Base-by-base conservation (phyloP, 2,888 invertebrate species). In the Pristionchus fissidentatus region DNA sequence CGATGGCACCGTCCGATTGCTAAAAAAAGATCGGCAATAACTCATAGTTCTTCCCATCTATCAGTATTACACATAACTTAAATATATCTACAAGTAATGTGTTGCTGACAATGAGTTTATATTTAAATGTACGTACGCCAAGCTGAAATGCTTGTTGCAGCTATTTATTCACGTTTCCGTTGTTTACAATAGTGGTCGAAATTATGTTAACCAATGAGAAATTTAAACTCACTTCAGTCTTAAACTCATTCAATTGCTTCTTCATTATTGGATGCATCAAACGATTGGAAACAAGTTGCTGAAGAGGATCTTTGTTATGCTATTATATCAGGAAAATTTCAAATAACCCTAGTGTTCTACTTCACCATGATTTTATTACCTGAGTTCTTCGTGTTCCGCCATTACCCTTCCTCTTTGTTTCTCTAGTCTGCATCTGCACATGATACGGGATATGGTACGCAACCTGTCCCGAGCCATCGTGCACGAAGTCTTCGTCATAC, bases 401-500 rank as follows among this genome's bases (percentile, higher is more conserved):
- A 5, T 38, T 3, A 0, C 43, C 70, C 22, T 70, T 77, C 32
- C 19, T 19, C 32, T 49, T 49, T 0, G 1, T 2, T n/a, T 1
- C 49, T 77, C 29, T 49, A 41, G 32, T 46, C 7, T 46, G 32
- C 8, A 77, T 29, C 26, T 73, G 73, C 73, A 73, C 26, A 15
- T 7, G 73, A 43, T n/a, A 41, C 8, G 41, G 75, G 19, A 77
- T 5, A 15, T 77, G 49, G 22, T 49, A 77, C 19, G 26, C 49
- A 77, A 49, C 49, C 0, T 29, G 49, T 49, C 10, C 49, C 10
- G 19, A 15, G 10, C 19, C 49, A 49, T 49, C 49, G 49, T 49
- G 13, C 49, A 49, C 49, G 32, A 49, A 77, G 19, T 49, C 29
- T 26, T 77, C 75, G 75, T 49, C n/a, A n/a, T n/a, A 77, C 32